Evolutionary conservation across 23 tunicate genomes (phyloP).

Genomic region (Ciona savignyi): DNA sequence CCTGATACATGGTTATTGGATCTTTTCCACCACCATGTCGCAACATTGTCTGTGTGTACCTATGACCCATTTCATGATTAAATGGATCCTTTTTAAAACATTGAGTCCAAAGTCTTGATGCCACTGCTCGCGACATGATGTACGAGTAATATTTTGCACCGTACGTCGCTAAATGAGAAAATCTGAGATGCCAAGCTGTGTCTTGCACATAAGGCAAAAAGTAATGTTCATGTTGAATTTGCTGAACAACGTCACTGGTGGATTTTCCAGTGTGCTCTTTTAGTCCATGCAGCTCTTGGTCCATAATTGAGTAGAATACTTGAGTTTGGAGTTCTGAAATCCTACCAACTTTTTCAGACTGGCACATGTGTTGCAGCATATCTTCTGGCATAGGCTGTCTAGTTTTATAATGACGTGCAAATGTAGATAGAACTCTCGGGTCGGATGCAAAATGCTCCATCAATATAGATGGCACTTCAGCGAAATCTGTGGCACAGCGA

Average conservation of each 20-base stretch:
- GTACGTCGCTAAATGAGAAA: slow-evolving; percentile 75
- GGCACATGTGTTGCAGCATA: slow-evolving; percentile 35
- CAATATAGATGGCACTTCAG: slow-evolving; percentile 88
- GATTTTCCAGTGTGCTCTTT: too few relatives aligned
- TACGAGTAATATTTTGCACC: slow-evolving; percentile 96
- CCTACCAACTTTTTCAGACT: slow-evolving; percentile 33
- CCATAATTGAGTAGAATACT: too few relatives aligned
- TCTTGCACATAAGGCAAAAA: slow-evolving; percentile 43
- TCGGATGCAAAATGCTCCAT: slow-evolving; percentile 86
- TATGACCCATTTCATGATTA: slow-evolving; percentile 46
- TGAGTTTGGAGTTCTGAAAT: slow-evolving; percentile 71
- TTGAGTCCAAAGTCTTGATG: slow-evolving; percentile 60
- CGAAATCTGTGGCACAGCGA: slow-evolving; percentile 92
- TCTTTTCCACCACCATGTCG: slow-evolving; percentile 74
- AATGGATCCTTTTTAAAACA: too few relatives aligned
- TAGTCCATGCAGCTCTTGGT: too few relatives aligned
- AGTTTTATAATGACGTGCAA: slow-evolving; percentile 81
- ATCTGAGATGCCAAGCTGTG: slow-evolving; percentile 62
- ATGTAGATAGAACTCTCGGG: slow-evolving; percentile 53
- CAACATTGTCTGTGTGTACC: slow-evolving; percentile 81
- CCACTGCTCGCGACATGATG: slow-evolving; percentile 85
- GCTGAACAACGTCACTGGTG: too few relatives aligned
- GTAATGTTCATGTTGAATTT: slow-evolving; percentile 47
- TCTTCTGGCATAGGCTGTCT: slow-evolving; percentile 42
- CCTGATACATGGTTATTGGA: slow-evolving; percentile 65